Evolutionary conservation across 2,797 vertebrate genomes (phyloP).

Genomic region (Tragopan temminckii): DNA sequence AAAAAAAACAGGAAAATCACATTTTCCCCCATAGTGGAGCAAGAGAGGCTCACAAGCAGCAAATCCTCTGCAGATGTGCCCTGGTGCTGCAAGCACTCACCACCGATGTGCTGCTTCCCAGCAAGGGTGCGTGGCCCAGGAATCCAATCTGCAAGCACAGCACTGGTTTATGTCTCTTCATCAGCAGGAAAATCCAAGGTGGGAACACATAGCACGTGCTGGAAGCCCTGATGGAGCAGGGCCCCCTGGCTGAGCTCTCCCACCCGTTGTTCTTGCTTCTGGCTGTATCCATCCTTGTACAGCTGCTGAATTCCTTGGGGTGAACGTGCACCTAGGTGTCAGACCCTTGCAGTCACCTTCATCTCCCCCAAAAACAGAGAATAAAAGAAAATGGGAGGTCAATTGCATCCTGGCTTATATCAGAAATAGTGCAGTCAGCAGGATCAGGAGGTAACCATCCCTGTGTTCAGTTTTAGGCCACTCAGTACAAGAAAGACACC

Average conservation of each 20-base stretch:
- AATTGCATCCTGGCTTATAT: too few relatives aligned
- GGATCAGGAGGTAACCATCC: too few relatives aligned
- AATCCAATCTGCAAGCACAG: neutral
- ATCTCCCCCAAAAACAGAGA: neutral
- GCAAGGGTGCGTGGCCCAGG: fast-evolving
- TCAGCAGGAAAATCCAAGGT: neutral
- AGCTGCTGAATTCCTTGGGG: neutral
- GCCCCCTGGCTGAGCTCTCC: neutral
- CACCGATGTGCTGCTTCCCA: neutral
- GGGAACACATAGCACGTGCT: neutral
- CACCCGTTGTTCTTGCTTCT: fast-evolving
- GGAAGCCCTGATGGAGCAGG: neutral
- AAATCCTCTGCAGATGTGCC: neutral
- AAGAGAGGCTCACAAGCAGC: constrained; percentile 7
- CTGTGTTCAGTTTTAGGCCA: too few relatives aligned
- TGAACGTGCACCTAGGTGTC: neutral
- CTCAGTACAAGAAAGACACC: too few relatives aligned
- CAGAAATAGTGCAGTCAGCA: too few relatives aligned
- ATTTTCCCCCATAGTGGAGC: neutral
- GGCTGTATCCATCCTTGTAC: neutral
- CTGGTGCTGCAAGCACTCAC: fast-evolving
- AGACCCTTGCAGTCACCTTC: neutral
- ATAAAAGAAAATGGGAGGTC: neutral
- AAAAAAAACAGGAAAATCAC: constrained; percentile 15
- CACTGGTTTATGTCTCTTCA: neutral